phyloP scores from a whole-genome alignment of 2,797 vertebrate genomes.

The Falco biarmicus region DNA sequence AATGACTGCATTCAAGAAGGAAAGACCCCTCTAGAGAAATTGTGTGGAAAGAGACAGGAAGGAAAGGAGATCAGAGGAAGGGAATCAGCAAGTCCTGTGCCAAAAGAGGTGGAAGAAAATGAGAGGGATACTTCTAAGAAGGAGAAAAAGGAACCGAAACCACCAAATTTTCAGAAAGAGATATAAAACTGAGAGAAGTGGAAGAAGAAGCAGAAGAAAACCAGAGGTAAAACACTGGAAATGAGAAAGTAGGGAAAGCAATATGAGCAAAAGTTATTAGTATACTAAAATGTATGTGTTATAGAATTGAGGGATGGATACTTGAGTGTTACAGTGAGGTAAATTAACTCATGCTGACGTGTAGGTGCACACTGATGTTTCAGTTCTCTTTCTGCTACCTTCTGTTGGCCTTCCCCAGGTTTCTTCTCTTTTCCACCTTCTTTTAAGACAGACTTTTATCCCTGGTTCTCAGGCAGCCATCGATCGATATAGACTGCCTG shows the following conservation, averaged over 20 bases:
- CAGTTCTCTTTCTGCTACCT: background rate
- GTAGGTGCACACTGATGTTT: fast-evolving
- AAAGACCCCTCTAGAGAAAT: background rate
- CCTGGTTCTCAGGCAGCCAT: background rate
- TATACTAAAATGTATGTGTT: background rate
- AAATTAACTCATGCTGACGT: background rate
- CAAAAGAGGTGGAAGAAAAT: background rate
- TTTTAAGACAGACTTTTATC: background rate
- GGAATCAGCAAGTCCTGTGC: background rate
- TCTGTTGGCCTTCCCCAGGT: background rate
- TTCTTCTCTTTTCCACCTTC: background rate
- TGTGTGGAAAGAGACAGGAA: background rate
- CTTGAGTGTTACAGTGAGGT: background rate
- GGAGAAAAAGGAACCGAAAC: background rate
- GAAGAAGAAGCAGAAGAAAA: background rate
- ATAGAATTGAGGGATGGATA: background rate
- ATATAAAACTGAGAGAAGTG: background rate
- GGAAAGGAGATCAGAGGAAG: background rate
- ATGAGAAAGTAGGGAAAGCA: background rate
- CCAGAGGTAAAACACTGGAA: background rate
- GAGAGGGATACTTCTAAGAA: background rate
- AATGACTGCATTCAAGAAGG: background rate
- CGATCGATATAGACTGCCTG: background rate
- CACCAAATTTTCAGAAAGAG: background rate
- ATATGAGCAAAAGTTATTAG: background rate